Conservation (phyloP, 1,140 invertebrate genomes). For the Lerema accius region DNA sequence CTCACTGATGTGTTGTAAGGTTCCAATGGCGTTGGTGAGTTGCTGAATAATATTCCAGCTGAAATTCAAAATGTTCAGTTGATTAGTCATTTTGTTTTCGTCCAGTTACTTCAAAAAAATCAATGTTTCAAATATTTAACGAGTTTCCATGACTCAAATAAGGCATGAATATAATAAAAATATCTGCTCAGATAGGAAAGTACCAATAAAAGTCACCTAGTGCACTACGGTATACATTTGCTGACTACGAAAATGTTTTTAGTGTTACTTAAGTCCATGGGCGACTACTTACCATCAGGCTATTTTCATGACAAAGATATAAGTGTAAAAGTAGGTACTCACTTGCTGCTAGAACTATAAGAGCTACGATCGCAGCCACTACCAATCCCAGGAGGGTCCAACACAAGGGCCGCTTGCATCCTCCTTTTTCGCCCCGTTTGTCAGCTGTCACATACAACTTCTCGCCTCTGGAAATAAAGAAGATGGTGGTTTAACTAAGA, state of each 20-base stretch:
- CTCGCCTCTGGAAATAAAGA: conserved; percentile 87
- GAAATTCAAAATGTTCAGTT: conserved; percentile 39
- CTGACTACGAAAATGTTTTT: too few relatives aligned
- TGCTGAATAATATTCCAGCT: conserved; percentile 73
- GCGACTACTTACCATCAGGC: too few relatives aligned
- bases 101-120: not conserved
- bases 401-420: conserved; percentile 86
- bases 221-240: too few relatives aligned
- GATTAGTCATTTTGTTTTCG: not conserved
- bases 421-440: conserved; percentile 86
- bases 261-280: too few relatives aligned
- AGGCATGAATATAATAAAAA: too few relatives aligned
- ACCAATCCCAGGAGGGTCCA: conserved; percentile 86
- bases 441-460: conserved; percentile 92
- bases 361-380: conserved; percentile 85
- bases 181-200: too few relatives aligned
- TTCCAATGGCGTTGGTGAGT: conserved; percentile 65
- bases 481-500: too few relatives aligned
- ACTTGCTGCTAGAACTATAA: conserved; percentile 87
- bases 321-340: too few relatives aligned
- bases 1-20: conserved; percentile 70
- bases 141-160: too few relatives aligned
- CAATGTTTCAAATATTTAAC: not conserved
- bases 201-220: too few relatives aligned
- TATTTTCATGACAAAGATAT: too few relatives aligned